Conservation (phyloP, 1,140 invertebrate species). For the Drosophila kurseongensis region DNA sequence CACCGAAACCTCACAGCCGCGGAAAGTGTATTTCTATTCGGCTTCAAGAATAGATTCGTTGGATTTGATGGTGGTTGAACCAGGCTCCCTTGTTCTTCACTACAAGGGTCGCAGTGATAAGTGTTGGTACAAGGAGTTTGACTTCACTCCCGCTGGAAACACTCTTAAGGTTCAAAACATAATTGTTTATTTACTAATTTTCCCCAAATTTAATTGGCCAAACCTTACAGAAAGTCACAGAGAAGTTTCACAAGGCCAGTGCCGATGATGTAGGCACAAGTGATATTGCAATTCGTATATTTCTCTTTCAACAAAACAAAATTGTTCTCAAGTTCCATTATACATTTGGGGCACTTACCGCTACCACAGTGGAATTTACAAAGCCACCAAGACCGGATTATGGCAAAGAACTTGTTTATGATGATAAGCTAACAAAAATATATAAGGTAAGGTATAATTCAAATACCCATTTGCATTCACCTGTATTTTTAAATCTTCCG, state of each 20-base stretch:
- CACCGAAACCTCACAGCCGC: conserved; percentile 28
- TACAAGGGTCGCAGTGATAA: conserved; percentile 61
- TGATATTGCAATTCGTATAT: conserved; percentile 89
- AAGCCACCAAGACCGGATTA: conserved; percentile 89
- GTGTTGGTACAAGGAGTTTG: conserved; percentile 70
- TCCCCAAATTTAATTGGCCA: no score
- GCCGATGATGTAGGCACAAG: conserved; percentile 43
- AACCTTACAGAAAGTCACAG: conserved; percentile 54
- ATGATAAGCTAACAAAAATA: conserved; percentile 87
- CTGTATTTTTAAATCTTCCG: background rate
- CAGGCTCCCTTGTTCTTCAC: conserved; percentile 36
- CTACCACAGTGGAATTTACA: conserved; percentile 87
- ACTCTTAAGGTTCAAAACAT: conserved; percentile 13
- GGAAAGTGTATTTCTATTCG: conserved; percentile 88
- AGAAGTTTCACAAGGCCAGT: conserved; percentile 45
- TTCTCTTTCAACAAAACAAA: conserved; percentile 87
- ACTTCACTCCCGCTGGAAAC: conserved; percentile 42
- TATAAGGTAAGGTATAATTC: conserved; percentile 86
- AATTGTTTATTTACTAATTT: no score
- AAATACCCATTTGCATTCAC: background rate
- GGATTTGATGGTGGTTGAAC: conserved; percentile 45
- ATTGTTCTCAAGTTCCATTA: conserved; percentile 90
- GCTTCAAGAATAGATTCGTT: conserved; percentile 65
- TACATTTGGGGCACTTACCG: conserved; percentile 88
- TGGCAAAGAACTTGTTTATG: conserved; percentile 87